These are phyloP conservation scores for Eupithecia centaureata DNA, from an alignment of 2,888 invertebrate genomes.

Conservation along the genomic window DNA sequence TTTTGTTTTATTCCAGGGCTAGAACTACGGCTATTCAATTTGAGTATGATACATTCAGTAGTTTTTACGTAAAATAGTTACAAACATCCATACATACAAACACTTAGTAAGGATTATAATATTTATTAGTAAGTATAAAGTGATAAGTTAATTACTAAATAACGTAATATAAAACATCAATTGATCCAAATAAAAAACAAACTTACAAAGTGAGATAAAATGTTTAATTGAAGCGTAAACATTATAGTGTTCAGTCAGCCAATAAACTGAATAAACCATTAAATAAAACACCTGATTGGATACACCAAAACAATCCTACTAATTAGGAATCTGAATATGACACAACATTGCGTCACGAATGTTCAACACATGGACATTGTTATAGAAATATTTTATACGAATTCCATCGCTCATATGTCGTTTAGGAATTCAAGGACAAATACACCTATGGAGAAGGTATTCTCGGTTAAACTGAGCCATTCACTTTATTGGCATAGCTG, in stretches of 20 bases:
- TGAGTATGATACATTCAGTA: too few species aligned
- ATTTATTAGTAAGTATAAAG: too few species aligned
- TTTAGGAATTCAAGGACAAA: background rate
- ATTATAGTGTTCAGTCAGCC: background rate
- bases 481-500: background rate
- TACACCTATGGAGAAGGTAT: slow-evolving; percentile 23
- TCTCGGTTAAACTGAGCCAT: background rate
- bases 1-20: too few species aligned
- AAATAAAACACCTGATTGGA: background rate
- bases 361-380: background rate
- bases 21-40: too few species aligned
- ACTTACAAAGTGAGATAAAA: too few species aligned
- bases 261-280: background rate
- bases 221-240: background rate
- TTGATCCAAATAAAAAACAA: too few species aligned
- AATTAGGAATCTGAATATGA: slow-evolving; percentile 22
- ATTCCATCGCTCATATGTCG: slow-evolving; percentile 21
- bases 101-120: too few species aligned
- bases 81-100: too few species aligned
- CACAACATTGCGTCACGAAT: slow-evolving; percentile 22
- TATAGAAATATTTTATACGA: slow-evolving; percentile 32
- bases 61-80: too few species aligned
- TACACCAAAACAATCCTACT: background rate
- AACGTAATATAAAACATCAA: too few species aligned
- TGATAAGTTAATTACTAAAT: too few species aligned